Percentiles rank a stretch among this genome's conserved stretches.
Conservation (phyloP, 2,797 vertebrate species). For the Gymnocypris eckloni region DNA sequence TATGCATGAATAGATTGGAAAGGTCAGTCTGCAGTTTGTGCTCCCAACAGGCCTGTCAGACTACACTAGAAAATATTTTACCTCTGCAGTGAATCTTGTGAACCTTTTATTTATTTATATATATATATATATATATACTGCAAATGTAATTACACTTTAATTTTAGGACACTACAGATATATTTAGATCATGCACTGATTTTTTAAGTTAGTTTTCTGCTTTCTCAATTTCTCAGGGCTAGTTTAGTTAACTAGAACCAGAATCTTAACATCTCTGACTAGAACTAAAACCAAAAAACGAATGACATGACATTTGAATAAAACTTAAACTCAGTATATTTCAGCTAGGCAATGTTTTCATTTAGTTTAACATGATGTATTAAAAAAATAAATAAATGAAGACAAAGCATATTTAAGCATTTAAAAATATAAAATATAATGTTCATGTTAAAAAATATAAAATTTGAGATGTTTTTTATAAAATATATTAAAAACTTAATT, state of each 20-base stretch:
- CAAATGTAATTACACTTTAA: neutral
- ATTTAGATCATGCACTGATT: neutral
- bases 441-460: too few relatives aligned
- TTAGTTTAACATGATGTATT: too few relatives aligned
- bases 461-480: too few relatives aligned
- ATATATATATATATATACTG: neutral
- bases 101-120: too few relatives aligned
- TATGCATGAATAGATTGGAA: neutral
- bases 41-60: neutral
- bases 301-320: too few relatives aligned
- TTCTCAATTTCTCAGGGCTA: neutral
- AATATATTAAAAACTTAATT: too few relatives aligned
- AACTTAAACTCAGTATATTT: too few relatives aligned
- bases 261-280: neutral
- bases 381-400: too few relatives aligned
- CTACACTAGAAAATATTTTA: neutral
- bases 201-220: neutral
- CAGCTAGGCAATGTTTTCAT: too few relatives aligned
- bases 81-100: neutral
- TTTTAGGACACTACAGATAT: neutral
- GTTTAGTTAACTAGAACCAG: neutral
- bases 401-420: too few relatives aligned
- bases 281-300: too few relatives aligned
- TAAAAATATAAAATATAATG: too few relatives aligned
- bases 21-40: conserved; percentile 19